Evolutionary conservation across 2,797 vertebrate species (phyloP).

Genomic region (Lemur catta): DNA sequence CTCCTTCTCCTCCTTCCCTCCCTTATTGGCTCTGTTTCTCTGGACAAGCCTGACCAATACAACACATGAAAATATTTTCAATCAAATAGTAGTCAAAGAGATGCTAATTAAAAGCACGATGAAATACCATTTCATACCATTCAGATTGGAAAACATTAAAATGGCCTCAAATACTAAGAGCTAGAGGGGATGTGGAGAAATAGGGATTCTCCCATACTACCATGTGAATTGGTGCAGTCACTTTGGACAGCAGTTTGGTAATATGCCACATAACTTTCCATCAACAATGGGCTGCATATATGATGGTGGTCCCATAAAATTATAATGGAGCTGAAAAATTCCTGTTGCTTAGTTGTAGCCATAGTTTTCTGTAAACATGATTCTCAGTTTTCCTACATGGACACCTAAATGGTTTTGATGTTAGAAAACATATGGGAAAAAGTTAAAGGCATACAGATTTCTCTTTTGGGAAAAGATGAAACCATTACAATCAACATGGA

Average conservation of each 20-base stretch:
- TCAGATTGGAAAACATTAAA: background rate
- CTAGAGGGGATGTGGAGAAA: background rate
- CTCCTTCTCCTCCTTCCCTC: background rate
- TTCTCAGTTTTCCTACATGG: slow-evolving; percentile 68
- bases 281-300: background rate
- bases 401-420: slow-evolving; percentile 69
- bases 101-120: background rate
- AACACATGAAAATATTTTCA: background rate
- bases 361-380: background rate
- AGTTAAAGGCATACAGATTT: slow-evolving; percentile 69
- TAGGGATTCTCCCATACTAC: background rate
- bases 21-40: background rate
- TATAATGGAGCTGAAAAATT: background rate
- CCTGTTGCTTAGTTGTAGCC: background rate
- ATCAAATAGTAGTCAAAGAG: background rate
- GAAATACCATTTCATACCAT: background rate
- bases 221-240: background rate
- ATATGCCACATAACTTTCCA: background rate
- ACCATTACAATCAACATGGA: background rate
- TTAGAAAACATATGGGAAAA: slow-evolving; percentile 71
- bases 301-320: background rate
- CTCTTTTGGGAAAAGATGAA: slow-evolving; percentile 73
- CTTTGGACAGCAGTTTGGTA: background rate
- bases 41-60: background rate
- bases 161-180: background rate